Conservation (phyloP, 2,113 vertebrate genomes). For the Cariama cristata region DNA sequence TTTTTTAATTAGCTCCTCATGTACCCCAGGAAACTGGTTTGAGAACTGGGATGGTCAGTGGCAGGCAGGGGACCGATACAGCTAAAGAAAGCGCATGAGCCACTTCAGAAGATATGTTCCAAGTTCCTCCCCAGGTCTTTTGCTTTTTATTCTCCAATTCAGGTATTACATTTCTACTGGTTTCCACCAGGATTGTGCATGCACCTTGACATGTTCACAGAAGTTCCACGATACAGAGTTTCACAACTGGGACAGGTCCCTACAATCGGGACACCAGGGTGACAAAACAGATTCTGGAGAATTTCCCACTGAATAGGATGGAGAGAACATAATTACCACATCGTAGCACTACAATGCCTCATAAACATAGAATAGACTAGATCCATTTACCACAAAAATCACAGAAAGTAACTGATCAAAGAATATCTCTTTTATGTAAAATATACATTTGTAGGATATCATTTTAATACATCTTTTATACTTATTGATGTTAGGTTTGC, state of each 20-base stretch:
- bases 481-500: constrained; percentile 60
- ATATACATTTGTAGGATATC: constrained; percentile 82
- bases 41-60: neutral
- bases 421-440: constrained; percentile 84
- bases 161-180: constrained; percentile 76
- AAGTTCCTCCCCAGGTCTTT: constrained; percentile 74
- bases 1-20: neutral
- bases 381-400: constrained; percentile 81
- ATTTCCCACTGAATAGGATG: constrained; percentile 77
- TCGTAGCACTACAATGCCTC: constrained; percentile 79
- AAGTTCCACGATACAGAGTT: constrained; percentile 85
- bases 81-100: constrained; percentile 58
- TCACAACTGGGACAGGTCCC: constrained; percentile 79
- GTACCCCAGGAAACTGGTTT: neutral
- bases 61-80: constrained; percentile 14
- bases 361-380: constrained; percentile 81
- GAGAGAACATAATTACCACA: constrained; percentile 82
- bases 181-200: constrained; percentile 81
- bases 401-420: constrained; percentile 77
- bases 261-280: constrained; percentile 78
- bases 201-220: constrained; percentile 88
- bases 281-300: constrained; percentile 76
- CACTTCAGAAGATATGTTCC: constrained; percentile 68
- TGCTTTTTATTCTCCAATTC: constrained; percentile 82
- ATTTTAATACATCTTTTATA: constrained; percentile 76